Evolutionary conservation across 2,797 vertebrate species (phyloP), one percentile per base, ranked within the genome.

Genomic region (Sebastes nivosus): DNA sequence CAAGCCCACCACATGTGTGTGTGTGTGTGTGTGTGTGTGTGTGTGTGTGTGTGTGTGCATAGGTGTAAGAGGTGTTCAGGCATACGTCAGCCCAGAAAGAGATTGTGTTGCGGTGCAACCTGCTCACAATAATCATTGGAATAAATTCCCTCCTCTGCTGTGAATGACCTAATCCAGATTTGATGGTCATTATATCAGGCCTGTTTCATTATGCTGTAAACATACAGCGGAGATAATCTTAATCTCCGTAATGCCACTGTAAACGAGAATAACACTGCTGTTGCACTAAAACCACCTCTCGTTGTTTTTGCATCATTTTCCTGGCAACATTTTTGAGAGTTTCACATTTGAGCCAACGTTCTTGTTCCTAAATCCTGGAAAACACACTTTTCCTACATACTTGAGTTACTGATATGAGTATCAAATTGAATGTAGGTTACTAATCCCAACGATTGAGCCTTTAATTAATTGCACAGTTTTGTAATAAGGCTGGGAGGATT

Each of bases 121-220:
- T 65, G 84, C 73, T 89, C 86, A 88, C 87, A 89, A 89, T 90
- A 92, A 91, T 92, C 88, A 83, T 77, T 6, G 81, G 77, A 82
- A 87, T 87, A 90, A 87, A 91, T 72, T 89, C 89, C 89, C 87
- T 80, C 46, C 77, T 90, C 77, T 84, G 86, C 90, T 89, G 89
- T 87, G 87, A 92, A 90, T 93, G 91, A 93, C 91, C 92, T 95
- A 94, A 95, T 95, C 94, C 94, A 93, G 93, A 95, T 95, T 93
- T 94, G 91, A 91, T 89, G 83, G 91, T 93, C 91, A 92, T 94
- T 93, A 93, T 93, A 90, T 86, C 82, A 87, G 89, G 89, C 89
- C 91, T 85, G 92, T 87, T 91, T 93, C 92, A 93, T 93, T 93
- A 85, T 90, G 92, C 91, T 74, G 87, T 87, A 92, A 93, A 94